Conservation (phyloP, 1,140 invertebrate species). For the Diabrotica undecimpunctata region DNA sequence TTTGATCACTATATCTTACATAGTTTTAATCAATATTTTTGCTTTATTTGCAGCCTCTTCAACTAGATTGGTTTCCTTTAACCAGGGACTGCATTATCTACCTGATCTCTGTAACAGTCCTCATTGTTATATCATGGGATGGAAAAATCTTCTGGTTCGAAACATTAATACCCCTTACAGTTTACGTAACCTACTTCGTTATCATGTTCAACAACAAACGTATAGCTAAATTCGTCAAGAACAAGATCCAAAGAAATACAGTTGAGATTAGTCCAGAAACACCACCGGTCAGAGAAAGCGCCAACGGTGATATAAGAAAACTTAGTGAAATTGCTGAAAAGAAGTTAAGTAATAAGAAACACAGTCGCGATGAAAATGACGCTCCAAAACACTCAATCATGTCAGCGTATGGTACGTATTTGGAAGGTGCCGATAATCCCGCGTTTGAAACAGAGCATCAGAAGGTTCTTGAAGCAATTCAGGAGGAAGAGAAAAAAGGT, state of each 20-base stretch:
- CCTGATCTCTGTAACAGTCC: slow-evolving; percentile 66
- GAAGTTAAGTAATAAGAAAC: slow-evolving; percentile 1
- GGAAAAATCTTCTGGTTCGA: slow-evolving; percentile 77
- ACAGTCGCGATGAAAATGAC: slow-evolving; percentile 8
- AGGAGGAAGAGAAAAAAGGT: slow-evolving; percentile 21
- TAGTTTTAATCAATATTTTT: neutral
- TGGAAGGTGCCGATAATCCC: slow-evolving; percentile 18
- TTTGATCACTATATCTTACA: too few species aligned
- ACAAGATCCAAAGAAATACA: slow-evolving; percentile 15
- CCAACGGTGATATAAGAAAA: neutral
- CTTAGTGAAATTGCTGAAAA: neutral
- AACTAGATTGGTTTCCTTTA: slow-evolving; percentile 78
- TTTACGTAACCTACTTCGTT: slow-evolving; percentile 66
- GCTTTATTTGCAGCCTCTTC: slow-evolving; percentile 63
- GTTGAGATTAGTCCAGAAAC: neutral
- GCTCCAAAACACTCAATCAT: slow-evolving; percentile 22
- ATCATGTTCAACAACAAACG: slow-evolving; percentile 57
- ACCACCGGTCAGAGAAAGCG: neutral
- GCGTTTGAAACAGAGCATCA: slow-evolving; percentile 24
- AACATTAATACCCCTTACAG: slow-evolving; percentile 61
- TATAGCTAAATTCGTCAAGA: slow-evolving; percentile 41
- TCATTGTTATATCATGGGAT: slow-evolving; percentile 78
- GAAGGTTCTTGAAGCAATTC: slow-evolving; percentile 16
- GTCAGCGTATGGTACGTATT: slow-evolving; percentile 28
- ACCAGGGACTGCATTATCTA: slow-evolving; percentile 82